Evolutionary conservation across 92 coral and sea anemone genomes (phyloP).

Genomic region (Scolanthus callimorphus): DNA sequence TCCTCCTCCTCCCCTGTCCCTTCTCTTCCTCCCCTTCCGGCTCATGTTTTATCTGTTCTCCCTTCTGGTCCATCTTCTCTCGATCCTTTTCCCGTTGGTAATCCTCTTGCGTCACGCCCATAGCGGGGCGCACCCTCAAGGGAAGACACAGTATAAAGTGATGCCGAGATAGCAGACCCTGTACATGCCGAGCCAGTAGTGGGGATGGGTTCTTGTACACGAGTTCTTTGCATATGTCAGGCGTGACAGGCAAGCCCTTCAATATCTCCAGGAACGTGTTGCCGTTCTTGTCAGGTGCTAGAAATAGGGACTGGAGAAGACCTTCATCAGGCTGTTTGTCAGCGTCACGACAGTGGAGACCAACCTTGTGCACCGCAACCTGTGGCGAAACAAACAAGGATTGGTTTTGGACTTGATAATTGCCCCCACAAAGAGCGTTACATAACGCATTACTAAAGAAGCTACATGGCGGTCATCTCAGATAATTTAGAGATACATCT

Average conservation of each 20-base stretch:
- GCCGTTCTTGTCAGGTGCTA: constrained; percentile 7
- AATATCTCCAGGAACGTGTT: constrained; percentile 31
- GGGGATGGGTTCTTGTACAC: background rate
- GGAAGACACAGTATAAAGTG: background rate
- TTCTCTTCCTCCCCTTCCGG: no score
- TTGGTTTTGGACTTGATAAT: no score
- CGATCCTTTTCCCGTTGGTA: background rate
- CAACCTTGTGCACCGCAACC: no score
- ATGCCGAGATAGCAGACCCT: background rate
- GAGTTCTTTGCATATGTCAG: background rate
- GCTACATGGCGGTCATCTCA: no score
- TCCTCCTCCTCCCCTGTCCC: no score
- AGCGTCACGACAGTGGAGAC: no score
- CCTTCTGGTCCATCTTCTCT: no score
- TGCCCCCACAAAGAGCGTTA: no score
- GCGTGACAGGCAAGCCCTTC: background rate
- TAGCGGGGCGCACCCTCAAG: background rate
- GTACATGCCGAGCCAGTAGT: background rate
- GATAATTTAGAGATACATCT: no score
- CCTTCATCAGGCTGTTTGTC: background rate
- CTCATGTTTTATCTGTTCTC: no score
- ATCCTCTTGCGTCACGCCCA: background rate
- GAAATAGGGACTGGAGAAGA: constrained; percentile 3
- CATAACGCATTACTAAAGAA: no score
- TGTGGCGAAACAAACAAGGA: no score